These are phyloP conservation scores for Tiphia femorata DNA, from an alignment of 2,888 invertebrate genomes.

Conservation along the genomic window DNA sequence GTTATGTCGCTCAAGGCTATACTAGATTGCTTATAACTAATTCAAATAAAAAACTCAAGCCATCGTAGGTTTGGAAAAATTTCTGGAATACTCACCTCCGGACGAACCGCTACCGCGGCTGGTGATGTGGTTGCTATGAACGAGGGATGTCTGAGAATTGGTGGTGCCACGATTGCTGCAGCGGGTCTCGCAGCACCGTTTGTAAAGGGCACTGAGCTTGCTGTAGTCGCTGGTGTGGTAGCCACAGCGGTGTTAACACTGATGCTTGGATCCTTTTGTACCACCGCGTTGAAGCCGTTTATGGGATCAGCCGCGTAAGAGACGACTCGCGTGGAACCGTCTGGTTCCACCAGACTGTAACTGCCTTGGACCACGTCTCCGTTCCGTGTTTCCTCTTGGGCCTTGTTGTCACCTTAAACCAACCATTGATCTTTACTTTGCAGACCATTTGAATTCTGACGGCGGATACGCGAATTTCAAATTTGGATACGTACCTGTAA, in stretches of 20 bases:
- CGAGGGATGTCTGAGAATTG: constrained; percentile 25
- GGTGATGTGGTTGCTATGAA: constrained; percentile 19
- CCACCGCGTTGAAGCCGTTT: constrained; percentile 63
- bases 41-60: too few relatives aligned
- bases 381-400: constrained; percentile 61
- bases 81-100: constrained; percentile 42
- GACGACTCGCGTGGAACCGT: constrained; percentile 59
- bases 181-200: constrained; percentile 14
- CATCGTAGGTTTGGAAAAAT: too few relatives aligned
- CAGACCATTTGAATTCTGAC: background rate
- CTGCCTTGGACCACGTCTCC: constrained; percentile 63
- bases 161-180: constrained; percentile 25
- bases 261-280: constrained; percentile 56
- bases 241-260: constrained; percentile 38
- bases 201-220: constrained; percentile 21
- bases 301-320: constrained; percentile 62
- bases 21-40: too few relatives aligned
- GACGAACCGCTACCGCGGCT: constrained; percentile 31
- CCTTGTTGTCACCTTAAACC: constrained; percentile 60
- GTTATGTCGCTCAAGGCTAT: too few relatives aligned
- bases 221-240: constrained; percentile 9
- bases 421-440: constrained; percentile 6
- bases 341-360: constrained; percentile 62
- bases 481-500: constrained; percentile 52
- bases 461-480: background rate